phyloP scores from a whole-genome alignment of 1,140 invertebrate species.

The Ericerus pela region DNA sequence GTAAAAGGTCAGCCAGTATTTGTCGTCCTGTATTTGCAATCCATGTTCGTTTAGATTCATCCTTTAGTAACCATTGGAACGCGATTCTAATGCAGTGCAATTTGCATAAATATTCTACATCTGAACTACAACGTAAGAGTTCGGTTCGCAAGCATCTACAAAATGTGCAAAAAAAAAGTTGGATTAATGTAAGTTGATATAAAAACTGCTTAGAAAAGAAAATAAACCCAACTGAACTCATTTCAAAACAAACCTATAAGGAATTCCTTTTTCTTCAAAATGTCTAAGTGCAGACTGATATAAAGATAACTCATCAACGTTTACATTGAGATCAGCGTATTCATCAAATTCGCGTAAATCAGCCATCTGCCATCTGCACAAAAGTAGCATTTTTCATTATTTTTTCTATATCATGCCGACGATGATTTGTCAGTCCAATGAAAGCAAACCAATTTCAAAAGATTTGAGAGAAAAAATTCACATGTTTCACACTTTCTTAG shows the following conservation, averaged over 20 bases:
- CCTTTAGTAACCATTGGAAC: slow-evolving; percentile 63
- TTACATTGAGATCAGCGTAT: slow-evolving; percentile 44
- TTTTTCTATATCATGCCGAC: background rate
- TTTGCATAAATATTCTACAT: slow-evolving; percentile 88
- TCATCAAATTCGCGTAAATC: slow-evolving; percentile 80
- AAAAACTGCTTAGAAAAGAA: background rate
- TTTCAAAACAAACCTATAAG: slow-evolving; percentile 43
- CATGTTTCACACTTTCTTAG: no score
- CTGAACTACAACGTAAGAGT: slow-evolving; percentile 70
- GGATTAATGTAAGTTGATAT: background rate
- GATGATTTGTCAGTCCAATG: no score
- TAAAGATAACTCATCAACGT: slow-evolving; percentile 58
- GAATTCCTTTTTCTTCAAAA: slow-evolving; percentile 58
- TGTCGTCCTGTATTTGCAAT: slow-evolving; percentile 74
- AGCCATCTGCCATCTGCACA: slow-evolving; percentile 50
- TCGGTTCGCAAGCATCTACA: slow-evolving; percentile 40
- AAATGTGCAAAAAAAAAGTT: no score
- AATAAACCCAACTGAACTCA: background rate
- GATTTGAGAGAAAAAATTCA: no score
- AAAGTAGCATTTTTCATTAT: background rate
- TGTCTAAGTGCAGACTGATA: slow-evolving; percentile 66
- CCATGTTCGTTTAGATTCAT: slow-evolving; percentile 57
- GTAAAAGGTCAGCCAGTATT: slow-evolving; percentile 71
- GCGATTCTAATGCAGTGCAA: slow-evolving; percentile 77
- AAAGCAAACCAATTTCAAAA: no score